A percentile compares a stretch with the other conserved stretches of the same genome.
Evolutionary conservation across 2,797 vertebrate genomes (phyloP).

Genomic region (Poeciliopsis gracilis): DNA sequence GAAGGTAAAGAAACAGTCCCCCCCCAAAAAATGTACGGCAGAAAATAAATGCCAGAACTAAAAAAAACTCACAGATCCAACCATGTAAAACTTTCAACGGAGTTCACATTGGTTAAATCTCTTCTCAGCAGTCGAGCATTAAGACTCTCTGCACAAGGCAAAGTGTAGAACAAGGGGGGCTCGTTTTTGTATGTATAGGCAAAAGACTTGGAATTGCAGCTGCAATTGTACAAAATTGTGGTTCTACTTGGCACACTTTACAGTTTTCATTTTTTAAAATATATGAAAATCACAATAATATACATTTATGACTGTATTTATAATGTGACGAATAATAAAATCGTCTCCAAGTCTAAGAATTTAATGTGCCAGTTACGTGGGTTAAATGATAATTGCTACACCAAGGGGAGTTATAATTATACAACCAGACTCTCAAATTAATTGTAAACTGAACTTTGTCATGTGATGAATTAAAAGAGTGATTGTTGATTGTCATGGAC

Average conservation of each 20-base stretch:
- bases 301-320: background rate
- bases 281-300: background rate
- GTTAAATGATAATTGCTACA: constrained; percentile 5
- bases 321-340: background rate
- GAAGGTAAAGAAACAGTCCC: background rate
- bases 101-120: no score
- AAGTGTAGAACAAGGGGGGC: no score
- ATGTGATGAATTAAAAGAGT: background rate
- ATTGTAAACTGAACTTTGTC: constrained; percentile 1
- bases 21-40: background rate
- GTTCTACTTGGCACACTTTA: background rate
- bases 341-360: constrained; percentile 23
- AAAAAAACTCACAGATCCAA: background rate
- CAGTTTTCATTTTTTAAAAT: background rate
- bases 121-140: no score
- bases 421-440: constrained; percentile 3
- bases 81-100: no score
- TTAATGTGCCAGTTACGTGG: constrained; percentile 27
- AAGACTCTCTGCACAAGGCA: no score
- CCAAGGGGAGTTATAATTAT: background rate
- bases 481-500: background rate
- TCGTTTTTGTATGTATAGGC: background rate
- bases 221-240: background rate
- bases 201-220: background rate
- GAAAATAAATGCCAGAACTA: background rate